phyloP scores from a whole-genome alignment of 2,797 vertebrate genomes.

The Anas georgica region DNA sequence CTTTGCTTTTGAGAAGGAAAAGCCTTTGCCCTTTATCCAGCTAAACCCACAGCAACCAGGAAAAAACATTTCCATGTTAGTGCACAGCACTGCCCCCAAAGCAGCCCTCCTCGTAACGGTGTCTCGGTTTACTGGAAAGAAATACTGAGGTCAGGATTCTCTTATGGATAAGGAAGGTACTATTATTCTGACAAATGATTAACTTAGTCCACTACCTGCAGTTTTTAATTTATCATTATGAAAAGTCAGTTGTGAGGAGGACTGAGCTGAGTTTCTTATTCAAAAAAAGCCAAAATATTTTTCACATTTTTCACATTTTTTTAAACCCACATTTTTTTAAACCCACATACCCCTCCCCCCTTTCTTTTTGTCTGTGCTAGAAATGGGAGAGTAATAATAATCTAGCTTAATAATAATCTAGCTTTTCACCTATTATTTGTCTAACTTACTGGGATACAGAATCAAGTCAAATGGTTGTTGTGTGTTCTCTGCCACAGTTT shows the following conservation, averaged over 20 bases:
- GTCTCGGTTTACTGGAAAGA: neutral
- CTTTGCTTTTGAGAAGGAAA: neutral
- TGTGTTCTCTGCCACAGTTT: neutral
- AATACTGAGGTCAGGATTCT: neutral
- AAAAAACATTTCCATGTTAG: neutral
- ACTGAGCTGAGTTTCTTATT: neutral
- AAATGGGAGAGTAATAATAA: neutral
- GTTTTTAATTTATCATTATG: neutral
- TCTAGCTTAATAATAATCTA: neutral
- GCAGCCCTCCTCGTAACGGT: neutral
- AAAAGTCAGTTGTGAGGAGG: neutral
- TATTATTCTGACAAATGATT: neutral
- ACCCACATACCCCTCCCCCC: neutral
- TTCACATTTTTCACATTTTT: neutral
- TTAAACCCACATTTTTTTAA: accelerated
- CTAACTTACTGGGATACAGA: neutral
- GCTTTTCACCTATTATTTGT: neutral
- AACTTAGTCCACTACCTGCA: neutral
- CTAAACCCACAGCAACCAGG: neutral
- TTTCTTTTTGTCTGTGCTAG: neutral
- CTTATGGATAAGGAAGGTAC: neutral
- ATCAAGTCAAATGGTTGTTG: neutral
- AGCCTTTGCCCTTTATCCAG: neutral
- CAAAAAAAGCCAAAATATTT: neutral
- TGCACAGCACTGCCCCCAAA: neutral